Percentiles rank a stretch among this genome's conserved stretches.
Evolutionary conservation across 2,797 vertebrate species (phyloP).

Genomic region (Sebastes matsubarae): DNA sequence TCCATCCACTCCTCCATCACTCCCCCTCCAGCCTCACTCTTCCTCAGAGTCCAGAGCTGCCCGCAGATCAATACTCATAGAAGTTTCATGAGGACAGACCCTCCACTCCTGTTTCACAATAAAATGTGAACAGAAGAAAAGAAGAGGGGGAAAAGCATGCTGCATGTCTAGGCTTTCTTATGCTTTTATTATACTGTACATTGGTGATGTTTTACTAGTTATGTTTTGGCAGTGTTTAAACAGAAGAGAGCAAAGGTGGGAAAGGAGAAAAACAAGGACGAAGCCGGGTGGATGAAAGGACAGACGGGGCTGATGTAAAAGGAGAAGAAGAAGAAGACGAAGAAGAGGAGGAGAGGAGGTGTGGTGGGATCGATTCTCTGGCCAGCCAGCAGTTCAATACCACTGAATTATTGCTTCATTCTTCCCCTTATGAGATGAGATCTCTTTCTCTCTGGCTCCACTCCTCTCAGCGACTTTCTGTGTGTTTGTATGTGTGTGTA

Average conservation of each 20-base stretch:
- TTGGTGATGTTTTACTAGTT: background rate
- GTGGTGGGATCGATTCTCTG: constrained; percentile 89
- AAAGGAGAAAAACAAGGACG: background rate
- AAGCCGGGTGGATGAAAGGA: constrained; percentile 36
- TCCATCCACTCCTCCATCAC: constrained; percentile 31
- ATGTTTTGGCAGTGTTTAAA: constrained; percentile 29
- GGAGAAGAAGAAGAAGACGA: constrained; percentile 18
- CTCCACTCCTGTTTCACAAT: constrained; percentile 87
- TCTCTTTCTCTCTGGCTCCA: constrained; percentile 62
- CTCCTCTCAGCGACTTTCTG: constrained; percentile 36
- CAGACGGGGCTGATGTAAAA: constrained; percentile 45
- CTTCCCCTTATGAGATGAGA: constrained; percentile 95
- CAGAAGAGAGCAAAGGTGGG: background rate
- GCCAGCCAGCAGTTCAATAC: constrained; percentile 92
- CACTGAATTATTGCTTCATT: constrained; percentile 99
- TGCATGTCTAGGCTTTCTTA: background rate
- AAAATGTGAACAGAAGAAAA: constrained; percentile 61
- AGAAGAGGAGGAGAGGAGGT: constrained; percentile 49
- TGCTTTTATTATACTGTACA: constrained; percentile 18
- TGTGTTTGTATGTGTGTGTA: constrained; percentile 29
- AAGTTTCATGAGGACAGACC: constrained; percentile 89
- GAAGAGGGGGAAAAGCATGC: background rate
- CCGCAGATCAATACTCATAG: constrained; percentile 86
- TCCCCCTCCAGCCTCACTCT: constrained; percentile 42
- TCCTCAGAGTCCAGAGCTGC: constrained; percentile 59